phyloP scores from a whole-genome alignment of 2,113 vertebrate species.

The Noctilio leporinus region DNA sequence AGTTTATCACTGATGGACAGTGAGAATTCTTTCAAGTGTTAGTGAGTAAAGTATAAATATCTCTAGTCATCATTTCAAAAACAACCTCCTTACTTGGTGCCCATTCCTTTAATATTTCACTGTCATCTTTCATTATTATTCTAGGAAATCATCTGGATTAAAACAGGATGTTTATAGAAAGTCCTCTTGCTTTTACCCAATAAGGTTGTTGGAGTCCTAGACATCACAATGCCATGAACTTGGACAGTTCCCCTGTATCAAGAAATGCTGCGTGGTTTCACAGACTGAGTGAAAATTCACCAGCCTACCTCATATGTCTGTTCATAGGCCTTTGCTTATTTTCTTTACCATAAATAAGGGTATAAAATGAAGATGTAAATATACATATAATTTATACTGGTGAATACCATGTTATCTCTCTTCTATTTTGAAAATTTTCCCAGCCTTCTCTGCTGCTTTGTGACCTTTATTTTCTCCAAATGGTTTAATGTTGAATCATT shows the following conservation, averaged over 20 bases:
- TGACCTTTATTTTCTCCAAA: not conserved
- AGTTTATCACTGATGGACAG: not conserved
- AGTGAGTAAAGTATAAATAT: conserved; percentile 23
- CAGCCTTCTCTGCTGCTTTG: not conserved
- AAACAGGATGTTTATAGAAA: conserved; percentile 41
- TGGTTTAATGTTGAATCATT: not conserved
- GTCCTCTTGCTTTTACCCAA: conserved; percentile 30
- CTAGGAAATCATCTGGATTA: conserved; percentile 24
- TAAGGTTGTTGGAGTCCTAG: conserved; percentile 2
- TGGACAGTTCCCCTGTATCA: not conserved
- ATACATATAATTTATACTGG: not conserved
- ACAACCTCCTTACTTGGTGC: not conserved
- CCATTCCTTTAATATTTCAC: conserved; percentile 25
- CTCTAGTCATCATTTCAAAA: not conserved
- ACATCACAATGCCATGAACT: not conserved
- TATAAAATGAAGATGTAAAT: not conserved
- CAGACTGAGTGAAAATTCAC: not conserved
- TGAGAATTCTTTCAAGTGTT: not conserved
- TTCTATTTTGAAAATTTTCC: not conserved
- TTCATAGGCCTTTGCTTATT: not conserved
- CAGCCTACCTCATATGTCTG: not conserved
- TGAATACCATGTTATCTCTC: not conserved
- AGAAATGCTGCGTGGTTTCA: conserved; percentile 5
- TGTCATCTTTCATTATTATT: conserved; percentile 43
- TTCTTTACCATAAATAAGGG: not conserved